Evolutionary conservation across 2,113 vertebrate genomes (phyloP), one percentile per base, ranked within the genome.

Genomic region (Apteryx owenii): DNA sequence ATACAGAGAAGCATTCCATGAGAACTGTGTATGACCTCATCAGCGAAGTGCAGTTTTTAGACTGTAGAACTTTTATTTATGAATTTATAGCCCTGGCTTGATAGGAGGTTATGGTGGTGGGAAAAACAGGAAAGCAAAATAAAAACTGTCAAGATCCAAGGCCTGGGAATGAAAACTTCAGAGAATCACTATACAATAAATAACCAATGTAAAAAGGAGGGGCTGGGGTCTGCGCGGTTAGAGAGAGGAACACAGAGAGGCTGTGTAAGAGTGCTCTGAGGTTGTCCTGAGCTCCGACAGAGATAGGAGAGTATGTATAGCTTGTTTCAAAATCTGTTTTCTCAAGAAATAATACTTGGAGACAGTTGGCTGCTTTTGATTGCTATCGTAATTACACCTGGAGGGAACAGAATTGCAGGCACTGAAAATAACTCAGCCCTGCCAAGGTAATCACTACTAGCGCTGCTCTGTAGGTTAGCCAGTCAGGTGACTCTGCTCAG

Each of bases 331-430:
- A 83, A 89, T 78, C 90, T 84, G 26, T 87, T 96, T 94, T 90
- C 89, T 93, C 44, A 83, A 80, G 71, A 82, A 96, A 85, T 95
- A 95, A 61, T 95, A 93, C 81, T 85, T 81, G 54, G 89, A 95
- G 79, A 85, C 78, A 91, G 95, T 85, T 96, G 94, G 66, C 70
- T 94, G 85, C 38, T 82, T 96, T 96, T 97, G 89, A 95, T 95
- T 9, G 14, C 85, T 90, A 73, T 95, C 94, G 68, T 91, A 95
- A 97, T 96, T 97, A 95, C 81, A 93, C 89, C 84, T 97, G 85
- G 89, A 96, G 95, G 89, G 89, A 95, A 95, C 21, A 95, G 87
- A 95, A 94, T 82, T 95, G 60, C 66, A 88, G 64, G 31, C 33
- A 73, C 78, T 92, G 92, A 96, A 90, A 96, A 94, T 93, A 92